Base-by-base conservation (phyloP, 2,113 vertebrate genomes). In the Clarias batrachus region DNA sequence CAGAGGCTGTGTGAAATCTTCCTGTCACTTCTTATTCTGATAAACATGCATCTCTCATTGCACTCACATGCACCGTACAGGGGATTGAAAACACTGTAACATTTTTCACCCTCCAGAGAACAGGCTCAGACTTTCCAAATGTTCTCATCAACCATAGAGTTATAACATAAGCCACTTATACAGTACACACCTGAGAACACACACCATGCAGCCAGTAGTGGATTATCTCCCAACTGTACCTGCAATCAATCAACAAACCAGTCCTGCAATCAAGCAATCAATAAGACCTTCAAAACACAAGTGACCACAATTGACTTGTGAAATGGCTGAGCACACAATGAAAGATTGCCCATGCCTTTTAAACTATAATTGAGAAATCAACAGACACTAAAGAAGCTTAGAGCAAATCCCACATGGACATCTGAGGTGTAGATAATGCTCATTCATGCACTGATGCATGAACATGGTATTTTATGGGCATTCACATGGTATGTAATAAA, bases 211-310 rank as follows among this genome's bases (percentile, higher is more conserved):
- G 57, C 56, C 66, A 74, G 21, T 73, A n/a, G 77, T 63, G 21
- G 23, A 59, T 63, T 37, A 60, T 60, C 63, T 82, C 70, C 56
- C 37, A 59, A 16, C 16, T 27, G 41, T 56, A 85, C 17, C 74
- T 59, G 70, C 25, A 85, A 88, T 93, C 91, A 91, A 85, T 90
- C 87, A 87, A 71, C 81, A 86, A 84, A 85, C 87, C 88, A 85
- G 87, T 88, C 81, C 82, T 85, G 89, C 33, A 90, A 87, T 89
- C 87, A 88, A 90, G 88, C 48, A 37, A 60, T 91, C 87, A 84
- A 89, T 85, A 91, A 91, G 89, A 88, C 71, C 88, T 91, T 92
- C n/a, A 60, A 77, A 81, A 81, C 68, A 70, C 77, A 87, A 85
- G 68, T 52, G 82, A 60, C 78, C 52, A 33, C 79, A 87, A 87